A percentile compares a stretch with the other conserved stretches of the same genome.
Evolutionary conservation across 2,113 vertebrate genomes (phyloP).

Genomic region (Megaptera novaeangliae): DNA sequence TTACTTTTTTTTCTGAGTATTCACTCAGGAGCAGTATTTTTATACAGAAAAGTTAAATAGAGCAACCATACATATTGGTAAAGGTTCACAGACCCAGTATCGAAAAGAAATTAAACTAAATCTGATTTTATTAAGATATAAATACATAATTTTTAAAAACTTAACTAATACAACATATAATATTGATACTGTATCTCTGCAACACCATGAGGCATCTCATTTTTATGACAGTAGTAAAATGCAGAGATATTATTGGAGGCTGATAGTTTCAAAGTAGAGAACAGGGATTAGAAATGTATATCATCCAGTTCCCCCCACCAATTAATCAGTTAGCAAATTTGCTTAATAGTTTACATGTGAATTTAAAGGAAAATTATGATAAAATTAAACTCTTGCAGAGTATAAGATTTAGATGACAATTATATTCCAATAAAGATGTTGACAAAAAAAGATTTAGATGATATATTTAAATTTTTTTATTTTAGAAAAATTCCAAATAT

Average conservation of each 20-base stretch:
- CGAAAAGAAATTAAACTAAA: neutral
- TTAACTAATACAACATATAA: neutral
- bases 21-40: constrained; percentile 5
- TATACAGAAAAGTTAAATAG: neutral
- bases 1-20: neutral
- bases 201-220: neutral
- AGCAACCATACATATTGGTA: neutral
- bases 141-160: neutral
- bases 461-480: neutral
- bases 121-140: neutral
- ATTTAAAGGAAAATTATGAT: neutral
- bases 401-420: neutral
- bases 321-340: neutral
- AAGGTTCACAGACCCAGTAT: neutral
- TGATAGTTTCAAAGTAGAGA: neutral
- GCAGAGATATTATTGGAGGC: neutral
- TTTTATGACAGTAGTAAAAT: neutral
- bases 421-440: no score
- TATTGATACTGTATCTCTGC: neutral
- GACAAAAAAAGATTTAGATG: neutral
- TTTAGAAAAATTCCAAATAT: neutral
- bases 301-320: neutral
- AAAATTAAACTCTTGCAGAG: neutral
- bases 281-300: neutral
- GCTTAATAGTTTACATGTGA: neutral